These are phyloP conservation scores for Pseudoatta argentina DNA, from an alignment of 1,140 invertebrate species.

Conservation along the genomic window DNA sequence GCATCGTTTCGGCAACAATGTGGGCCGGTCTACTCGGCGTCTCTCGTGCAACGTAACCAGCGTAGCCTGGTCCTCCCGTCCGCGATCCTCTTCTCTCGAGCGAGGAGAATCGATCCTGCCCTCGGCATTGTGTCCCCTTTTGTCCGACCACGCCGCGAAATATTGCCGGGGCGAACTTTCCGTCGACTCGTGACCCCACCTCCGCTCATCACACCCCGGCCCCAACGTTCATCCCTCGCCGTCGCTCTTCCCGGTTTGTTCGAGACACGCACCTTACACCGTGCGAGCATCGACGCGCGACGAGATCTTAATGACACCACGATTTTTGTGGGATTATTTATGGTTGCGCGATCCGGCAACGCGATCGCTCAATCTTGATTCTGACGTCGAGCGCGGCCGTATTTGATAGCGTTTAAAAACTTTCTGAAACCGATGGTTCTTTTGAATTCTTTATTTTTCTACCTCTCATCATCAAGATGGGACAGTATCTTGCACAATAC, in stretches of 20 bases:
- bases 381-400: conserved; percentile 7
- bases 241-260: conserved; percentile 26
- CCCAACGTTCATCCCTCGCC: conserved; percentile 49
- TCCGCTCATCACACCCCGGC: conserved; percentile 59
- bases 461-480: not conserved
- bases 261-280: conserved; percentile 53
- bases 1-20: conserved; percentile 80
- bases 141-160: conserved; percentile 80
- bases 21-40: conserved; percentile 65
- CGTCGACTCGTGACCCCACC: conserved; percentile 74
- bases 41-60: conserved; percentile 68
- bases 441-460: conserved; percentile 8
- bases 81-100: conserved; percentile 78
- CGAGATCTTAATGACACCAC: conserved; percentile 69
- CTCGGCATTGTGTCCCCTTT: conserved; percentile 83
- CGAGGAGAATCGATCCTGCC: conserved; percentile 84
- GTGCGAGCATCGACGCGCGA: conserved; percentile 57
- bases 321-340: conserved; percentile 58
- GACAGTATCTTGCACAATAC: too few species aligned
- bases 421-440: not conserved
- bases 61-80: conserved; percentile 69
- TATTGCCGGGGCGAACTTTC: conserved; percentile 80
- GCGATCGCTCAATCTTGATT: conserved; percentile 46
- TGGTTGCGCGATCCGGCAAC: conserved; percentile 32
- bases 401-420: conserved; percentile 38